Conservation (phyloP, 2,797 vertebrate species). For the Eutrigla gurnardus region DNA sequence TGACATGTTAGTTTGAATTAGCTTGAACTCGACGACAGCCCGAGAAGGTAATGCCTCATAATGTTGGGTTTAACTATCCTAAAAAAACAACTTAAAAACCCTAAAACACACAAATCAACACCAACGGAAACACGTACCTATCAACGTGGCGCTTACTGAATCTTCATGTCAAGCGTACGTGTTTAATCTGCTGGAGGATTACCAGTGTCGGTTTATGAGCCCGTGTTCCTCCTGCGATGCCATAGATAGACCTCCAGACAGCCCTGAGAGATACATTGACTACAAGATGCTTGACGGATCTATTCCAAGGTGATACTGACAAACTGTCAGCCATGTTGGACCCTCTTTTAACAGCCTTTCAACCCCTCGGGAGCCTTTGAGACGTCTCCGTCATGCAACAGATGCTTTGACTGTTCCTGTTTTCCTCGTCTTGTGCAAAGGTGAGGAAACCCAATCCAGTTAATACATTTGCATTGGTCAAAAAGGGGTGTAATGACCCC, state of each 20-base stretch:
- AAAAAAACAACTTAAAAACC: constrained; percentile 12
- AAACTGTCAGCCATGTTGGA: constrained; percentile 20
- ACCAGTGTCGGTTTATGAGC: constrained; percentile 16
- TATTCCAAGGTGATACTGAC: constrained; percentile 26
- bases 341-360: constrained; percentile 33
- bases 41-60: neutral
- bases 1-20: neutral
- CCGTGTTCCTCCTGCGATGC: constrained; percentile 22
- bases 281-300: constrained; percentile 1
- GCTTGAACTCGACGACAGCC: neutral
- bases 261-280: constrained; percentile 2
- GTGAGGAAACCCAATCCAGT: constrained; percentile 24
- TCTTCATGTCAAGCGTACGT: neutral
- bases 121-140: neutral
- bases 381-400: constrained; percentile 21
- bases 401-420: constrained; percentile 5
- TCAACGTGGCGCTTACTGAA: neutral
- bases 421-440: constrained; percentile 32
- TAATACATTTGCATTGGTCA: too few relatives aligned
- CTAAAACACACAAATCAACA: neutral
- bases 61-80: neutral
- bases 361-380: constrained; percentile 15
- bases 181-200: constrained; percentile 11
- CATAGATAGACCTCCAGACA: constrained; percentile 20
- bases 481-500: constrained; percentile 15